A percentile compares a stretch with the other conserved stretches of the same genome.
Conservation (phyloP, 2,113 vertebrate species). For the Cyprinodon tularosa region DNA sequence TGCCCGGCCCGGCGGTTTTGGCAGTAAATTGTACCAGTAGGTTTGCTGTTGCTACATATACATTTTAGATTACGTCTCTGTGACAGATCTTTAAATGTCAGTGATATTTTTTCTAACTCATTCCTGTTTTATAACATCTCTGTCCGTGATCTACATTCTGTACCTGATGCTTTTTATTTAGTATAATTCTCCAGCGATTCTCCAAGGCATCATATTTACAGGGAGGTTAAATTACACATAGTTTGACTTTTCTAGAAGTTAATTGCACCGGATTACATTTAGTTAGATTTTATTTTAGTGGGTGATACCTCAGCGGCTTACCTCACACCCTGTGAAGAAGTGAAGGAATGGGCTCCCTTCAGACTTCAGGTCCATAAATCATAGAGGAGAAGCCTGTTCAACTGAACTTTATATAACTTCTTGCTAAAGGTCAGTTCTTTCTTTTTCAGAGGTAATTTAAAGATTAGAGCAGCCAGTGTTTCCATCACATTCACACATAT, state of each 20-base stretch:
- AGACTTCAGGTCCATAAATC: conserved; percentile 77
- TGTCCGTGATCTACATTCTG: too few species aligned
- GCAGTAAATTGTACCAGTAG: neutral
- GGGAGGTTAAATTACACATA: too few species aligned
- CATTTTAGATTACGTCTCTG: too few species aligned
- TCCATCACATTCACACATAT: conserved; percentile 67
- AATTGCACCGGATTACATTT: neutral
- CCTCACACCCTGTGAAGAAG: conserved; percentile 35
- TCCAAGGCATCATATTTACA: too few species aligned
- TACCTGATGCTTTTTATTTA: too few species aligned
- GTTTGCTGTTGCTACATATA: neutral
- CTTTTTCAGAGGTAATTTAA: conserved; percentile 77
- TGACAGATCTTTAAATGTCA: too few species aligned
- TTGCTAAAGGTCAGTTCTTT: conserved; percentile 79
- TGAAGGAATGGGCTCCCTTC: conserved; percentile 59
- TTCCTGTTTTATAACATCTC: too few species aligned
- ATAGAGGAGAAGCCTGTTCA: conserved; percentile 74
- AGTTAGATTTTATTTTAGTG: neutral
- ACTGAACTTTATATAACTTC: conserved; percentile 81
- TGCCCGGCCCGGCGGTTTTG: neutral
- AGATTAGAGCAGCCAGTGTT: conserved; percentile 78
- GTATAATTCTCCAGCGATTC: too few species aligned
- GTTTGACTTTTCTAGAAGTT: too few species aligned
- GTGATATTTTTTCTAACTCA: too few species aligned
- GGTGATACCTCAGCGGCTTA: conserved; percentile 47